Evolutionary conservation across 2,888 invertebrate species (phyloP), one percentile per base, ranked within the genome.

Genomic region (Spisula solida): DNA sequence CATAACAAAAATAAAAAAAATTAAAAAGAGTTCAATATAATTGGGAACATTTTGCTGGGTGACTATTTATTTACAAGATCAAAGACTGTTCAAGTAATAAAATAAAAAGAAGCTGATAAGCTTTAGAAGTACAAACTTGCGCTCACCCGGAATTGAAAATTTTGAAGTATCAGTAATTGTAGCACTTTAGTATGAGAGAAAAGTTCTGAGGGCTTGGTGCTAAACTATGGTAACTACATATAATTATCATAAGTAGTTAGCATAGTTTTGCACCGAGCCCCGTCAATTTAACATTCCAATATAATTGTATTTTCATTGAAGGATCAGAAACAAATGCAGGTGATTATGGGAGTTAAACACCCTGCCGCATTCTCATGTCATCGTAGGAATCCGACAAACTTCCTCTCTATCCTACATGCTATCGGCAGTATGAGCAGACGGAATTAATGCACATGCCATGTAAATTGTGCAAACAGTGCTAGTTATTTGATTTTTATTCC

Each of bases 311-410:
- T 82, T 82, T 82, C 70, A 82, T 82, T 70, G 66, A 41, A 70
- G 55, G 82, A 86, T 86, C 66, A 55, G 41, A 51, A 51, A 20
- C 10, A 70, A 31, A 82, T 55, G 75, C 55, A 82, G 82, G 55
- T 31, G 75, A 82, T 51, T 48, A 86, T 29, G 51, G 75, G 70
- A 34, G 82, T 25, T 41, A 78, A 82, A 82, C 86, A 86, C 86
- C 82, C 75, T 78, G 18, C 25, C 47, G 75, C 86, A 86, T 86
- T 86, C 86, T 55, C 81, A 29, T 81, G 86, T 85, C 85, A 80
- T 47, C 82, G 29, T 66, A 25, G 70, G 66, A 31, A 70, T 70
- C 66, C 70, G n/a, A 47, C 47, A 82, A 82, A 82, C 16, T 18
- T 82, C 66, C 66, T 82, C 82, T 82, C n/a, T 25, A 25, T 66